Conservation (phyloP, 1,140 invertebrate genomes). For the Fopius arisanus region DNA sequence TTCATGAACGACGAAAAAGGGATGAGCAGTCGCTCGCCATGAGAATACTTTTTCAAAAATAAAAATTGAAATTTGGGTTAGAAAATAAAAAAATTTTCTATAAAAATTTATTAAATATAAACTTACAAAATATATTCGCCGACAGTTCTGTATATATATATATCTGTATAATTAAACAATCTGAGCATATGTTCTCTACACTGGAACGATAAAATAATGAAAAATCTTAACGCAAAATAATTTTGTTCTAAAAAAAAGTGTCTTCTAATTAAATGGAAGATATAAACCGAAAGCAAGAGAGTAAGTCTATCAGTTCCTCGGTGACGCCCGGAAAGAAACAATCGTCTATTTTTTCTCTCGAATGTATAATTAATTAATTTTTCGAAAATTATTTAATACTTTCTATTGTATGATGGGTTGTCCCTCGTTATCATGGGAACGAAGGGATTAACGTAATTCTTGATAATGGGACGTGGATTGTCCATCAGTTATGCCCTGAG, state of each 20-base stretch:
- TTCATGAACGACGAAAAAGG: too few species aligned
- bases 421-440: too few species aligned
- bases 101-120: neutral
- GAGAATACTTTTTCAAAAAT: too few species aligned
- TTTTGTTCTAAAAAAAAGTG: neutral
- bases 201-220: neutral
- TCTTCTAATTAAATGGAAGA: neutral
- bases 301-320: neutral
- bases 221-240: neutral
- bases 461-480: slow-evolving; percentile 50
- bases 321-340: neutral
- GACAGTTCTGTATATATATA: neutral
- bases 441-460: slow-evolving; percentile 39
- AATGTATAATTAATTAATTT: neutral
- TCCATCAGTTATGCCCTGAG: slow-evolving; percentile 71
- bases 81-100: too few species aligned
- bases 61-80: too few species aligned
- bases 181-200: neutral
- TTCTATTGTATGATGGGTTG: neutral
- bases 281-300: neutral
- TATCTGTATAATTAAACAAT: neutral
- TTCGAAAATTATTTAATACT: neutral
- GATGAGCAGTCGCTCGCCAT: too few species aligned
- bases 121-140: neutral
- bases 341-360: neutral